These are phyloP conservation scores for Nansenia antarctica DNA, from an alignment of 2,113 vertebrate species.

Conservation along the genomic window DNA sequence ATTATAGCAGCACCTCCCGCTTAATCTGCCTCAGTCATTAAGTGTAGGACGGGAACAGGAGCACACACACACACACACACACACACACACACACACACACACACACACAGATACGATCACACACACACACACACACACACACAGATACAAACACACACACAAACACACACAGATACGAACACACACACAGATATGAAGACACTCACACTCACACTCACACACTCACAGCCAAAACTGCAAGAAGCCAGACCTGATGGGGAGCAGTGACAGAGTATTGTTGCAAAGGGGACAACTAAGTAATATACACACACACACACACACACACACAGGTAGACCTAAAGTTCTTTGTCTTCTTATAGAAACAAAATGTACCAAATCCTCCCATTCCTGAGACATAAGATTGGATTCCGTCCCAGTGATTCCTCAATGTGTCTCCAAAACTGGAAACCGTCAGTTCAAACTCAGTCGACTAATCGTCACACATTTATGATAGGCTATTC, in stretches of 20 bases:
- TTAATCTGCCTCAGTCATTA: background rate
- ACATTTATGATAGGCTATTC: too few species aligned
- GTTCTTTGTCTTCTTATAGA: background rate
- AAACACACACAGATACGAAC: slow-evolving; percentile 20
- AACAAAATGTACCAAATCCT: background rate
- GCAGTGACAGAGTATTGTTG: too few species aligned
- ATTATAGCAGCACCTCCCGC: background rate
- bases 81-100: slow-evolving; percentile 22
- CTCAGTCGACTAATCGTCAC: too few species aligned
- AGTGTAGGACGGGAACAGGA: background rate
- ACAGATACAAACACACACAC: slow-evolving; percentile 10
- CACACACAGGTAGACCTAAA: background rate
- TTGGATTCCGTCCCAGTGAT: background rate
- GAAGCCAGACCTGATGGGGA: too few species aligned
- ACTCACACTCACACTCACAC: slow-evolving; percentile 9
- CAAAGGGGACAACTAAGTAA: too few species aligned
- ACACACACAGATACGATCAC: too few species aligned
- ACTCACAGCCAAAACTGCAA: background rate
- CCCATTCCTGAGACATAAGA: background rate
- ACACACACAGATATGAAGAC: too few species aligned
- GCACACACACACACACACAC: slow-evolving; percentile 24
- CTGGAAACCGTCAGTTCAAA: too few species aligned
- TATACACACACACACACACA: slow-evolving; percentile 10
- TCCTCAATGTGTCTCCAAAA: background rate
- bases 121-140: slow-evolving; percentile 3